Conservation (phyloP, 1,140 invertebrate genomes). For the Anthonomus grandis region DNA sequence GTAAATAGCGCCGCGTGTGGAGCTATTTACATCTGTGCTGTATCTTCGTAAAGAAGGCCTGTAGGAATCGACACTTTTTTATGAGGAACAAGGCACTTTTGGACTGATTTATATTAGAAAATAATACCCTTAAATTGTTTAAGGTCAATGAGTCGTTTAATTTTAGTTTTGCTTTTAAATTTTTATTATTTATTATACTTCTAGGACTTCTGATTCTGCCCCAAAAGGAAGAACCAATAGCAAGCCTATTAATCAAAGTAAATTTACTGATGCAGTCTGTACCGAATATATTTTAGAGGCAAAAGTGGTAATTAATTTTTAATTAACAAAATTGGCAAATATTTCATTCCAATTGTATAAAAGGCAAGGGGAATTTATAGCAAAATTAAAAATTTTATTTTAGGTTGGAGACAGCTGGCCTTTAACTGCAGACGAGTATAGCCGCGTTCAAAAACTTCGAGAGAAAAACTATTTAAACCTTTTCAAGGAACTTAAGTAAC, state of each 20-base stretch:
- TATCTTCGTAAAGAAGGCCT: too few relatives aligned
- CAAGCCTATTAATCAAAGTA: neutral
- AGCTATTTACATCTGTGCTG: too few relatives aligned
- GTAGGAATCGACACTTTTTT: too few relatives aligned
- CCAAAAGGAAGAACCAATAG: neutral
- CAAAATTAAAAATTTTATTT: conserved; percentile 12
- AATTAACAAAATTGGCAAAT: neutral
- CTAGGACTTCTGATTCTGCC: neutral
- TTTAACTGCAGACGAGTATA: conserved; percentile 26
- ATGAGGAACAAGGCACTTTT: too few relatives aligned
- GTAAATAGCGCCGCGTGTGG: too few relatives aligned
- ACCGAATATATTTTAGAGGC: conserved; percentile 14
- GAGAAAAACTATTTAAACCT: conserved; percentile 4
- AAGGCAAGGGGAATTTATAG: too few relatives aligned
- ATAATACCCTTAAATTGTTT: too few relatives aligned
- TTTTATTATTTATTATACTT: neutral
- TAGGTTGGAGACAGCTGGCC: conserved; percentile 25
- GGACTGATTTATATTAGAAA: too few relatives aligned
- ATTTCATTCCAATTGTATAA: too few relatives aligned
- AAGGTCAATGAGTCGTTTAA: too few relatives aligned
- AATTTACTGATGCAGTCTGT: neutral
- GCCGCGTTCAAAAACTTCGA: conserved; percentile 5
- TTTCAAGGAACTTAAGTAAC: neutral
- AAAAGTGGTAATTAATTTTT: conserved; percentile 4
- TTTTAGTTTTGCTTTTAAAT: too few relatives aligned